A percentile compares a stretch with the other conserved stretches of the same genome.
Conservation (phyloP, 1,140 invertebrate genomes). For the Xylocopa sonorina region DNA sequence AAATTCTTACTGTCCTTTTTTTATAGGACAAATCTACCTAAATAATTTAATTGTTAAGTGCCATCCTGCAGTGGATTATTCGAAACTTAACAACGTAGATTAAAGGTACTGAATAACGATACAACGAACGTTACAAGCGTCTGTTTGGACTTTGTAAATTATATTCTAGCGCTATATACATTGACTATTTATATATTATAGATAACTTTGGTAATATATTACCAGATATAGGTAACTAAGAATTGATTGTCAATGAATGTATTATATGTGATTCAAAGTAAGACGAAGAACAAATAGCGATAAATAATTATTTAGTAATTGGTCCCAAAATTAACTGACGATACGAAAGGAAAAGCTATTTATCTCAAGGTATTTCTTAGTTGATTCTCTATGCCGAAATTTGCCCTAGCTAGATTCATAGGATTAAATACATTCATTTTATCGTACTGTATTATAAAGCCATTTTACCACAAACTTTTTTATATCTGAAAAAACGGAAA, state of each 20-base stretch:
- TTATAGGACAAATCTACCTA: slow-evolving; percentile 10
- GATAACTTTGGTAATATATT: slow-evolving; percentile 60
- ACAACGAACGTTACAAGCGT: slow-evolving; percentile 62
- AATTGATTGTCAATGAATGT: slow-evolving; percentile 69
- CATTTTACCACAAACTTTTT: slow-evolving; percentile 52
- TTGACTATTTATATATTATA: slow-evolving; percentile 60
- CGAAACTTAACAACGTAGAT: slow-evolving; percentile 57
- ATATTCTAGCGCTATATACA: slow-evolving; percentile 60
- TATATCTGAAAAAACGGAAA: slow-evolving; percentile 53
- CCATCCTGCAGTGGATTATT: slow-evolving; percentile 44
- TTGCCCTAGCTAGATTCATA: slow-evolving; percentile 39
- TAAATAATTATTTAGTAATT: slow-evolving; percentile 57
- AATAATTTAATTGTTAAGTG: slow-evolving; percentile 44
- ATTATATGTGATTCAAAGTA: slow-evolving; percentile 57
- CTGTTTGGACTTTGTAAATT: slow-evolving; percentile 63
- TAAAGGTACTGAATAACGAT: slow-evolving; percentile 60
- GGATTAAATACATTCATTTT: slow-evolving; percentile 54
- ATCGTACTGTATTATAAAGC: slow-evolving; percentile 63
- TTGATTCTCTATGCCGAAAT: slow-evolving; percentile 31
- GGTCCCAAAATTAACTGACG: slow-evolving; percentile 65
- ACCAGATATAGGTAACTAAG: slow-evolving; percentile 56
- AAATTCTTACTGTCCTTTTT: slow-evolving; percentile 42
- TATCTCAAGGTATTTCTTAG: slow-evolving; percentile 25
- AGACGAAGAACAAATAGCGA: slow-evolving; percentile 35
- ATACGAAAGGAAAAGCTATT: slow-evolving; percentile 46